phyloP scores from a whole-genome alignment of 2,888 invertebrate genomes.

The Baronia brevicornis region DNA sequence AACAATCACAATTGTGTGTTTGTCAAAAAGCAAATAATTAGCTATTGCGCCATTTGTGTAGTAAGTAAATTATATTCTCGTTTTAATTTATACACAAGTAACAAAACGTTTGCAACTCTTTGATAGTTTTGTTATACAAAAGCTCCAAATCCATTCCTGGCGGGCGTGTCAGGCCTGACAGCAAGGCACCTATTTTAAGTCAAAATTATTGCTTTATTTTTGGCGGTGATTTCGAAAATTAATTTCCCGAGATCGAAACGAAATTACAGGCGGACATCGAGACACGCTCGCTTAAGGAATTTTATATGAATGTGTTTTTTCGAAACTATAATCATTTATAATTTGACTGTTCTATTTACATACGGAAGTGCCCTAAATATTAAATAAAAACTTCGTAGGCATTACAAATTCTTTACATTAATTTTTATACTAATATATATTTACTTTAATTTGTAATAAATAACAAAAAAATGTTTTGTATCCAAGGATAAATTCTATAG shows the following conservation, averaged over 20 bases:
- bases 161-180: slow-evolving; percentile 39
- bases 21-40: too few relatives aligned
- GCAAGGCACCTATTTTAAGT: slow-evolving; percentile 53
- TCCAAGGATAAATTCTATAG: too few relatives aligned
- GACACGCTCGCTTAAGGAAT: slow-evolving; percentile 20
- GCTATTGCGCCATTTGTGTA: too few relatives aligned
- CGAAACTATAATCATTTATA: slow-evolving; percentile 10
- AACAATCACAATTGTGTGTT: too few relatives aligned
- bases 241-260: slow-evolving; percentile 64
- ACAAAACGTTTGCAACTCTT: too few relatives aligned
- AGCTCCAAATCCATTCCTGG: slow-evolving; percentile 35
- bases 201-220: slow-evolving; percentile 72
- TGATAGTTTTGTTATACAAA: not conserved
- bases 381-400: too few relatives aligned
- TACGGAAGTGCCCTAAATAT: slow-evolving; percentile 11
- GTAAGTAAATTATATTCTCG: too few relatives aligned
- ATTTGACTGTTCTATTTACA: slow-evolving; percentile 13
- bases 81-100: too few relatives aligned
- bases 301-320: slow-evolving; percentile 13
- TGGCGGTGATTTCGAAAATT: slow-evolving; percentile 66
- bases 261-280: slow-evolving; percentile 54
- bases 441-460: too few relatives aligned
- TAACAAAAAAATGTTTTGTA: too few relatives aligned
- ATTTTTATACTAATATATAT: too few relatives aligned
- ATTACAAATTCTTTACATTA: too few relatives aligned